These are phyloP conservation scores for Argyresthia albistria DNA, from an alignment of 2,888 invertebrate genomes.

Conservation along the genomic window DNA sequence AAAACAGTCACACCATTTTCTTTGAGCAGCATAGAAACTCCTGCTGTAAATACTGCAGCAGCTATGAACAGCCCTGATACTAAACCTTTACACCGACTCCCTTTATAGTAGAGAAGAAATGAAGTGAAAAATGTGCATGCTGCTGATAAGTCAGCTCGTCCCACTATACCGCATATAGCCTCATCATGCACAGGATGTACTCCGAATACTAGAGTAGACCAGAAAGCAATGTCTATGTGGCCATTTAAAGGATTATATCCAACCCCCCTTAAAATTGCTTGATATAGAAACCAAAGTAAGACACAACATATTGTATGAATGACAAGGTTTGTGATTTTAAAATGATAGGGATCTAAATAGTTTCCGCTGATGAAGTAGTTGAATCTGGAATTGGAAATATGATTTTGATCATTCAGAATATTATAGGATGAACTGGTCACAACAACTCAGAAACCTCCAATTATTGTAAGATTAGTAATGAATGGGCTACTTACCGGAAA, in stretches of 20 bases:
- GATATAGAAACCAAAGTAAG: constrained; percentile 13
- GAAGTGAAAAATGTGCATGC: constrained; percentile 82
- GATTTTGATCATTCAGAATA: no score
- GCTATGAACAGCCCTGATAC: constrained; percentile 16
- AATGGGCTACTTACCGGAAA: constrained; percentile 79
- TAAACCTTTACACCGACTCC: background rate
- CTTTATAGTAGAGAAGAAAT: constrained; percentile 49
- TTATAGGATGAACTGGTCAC: no score
- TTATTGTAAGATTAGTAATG: no score
- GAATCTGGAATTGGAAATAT: constrained; percentile 58
- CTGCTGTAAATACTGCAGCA: constrained; percentile 53
- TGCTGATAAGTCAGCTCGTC: constrained; percentile 91
- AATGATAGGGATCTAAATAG: constrained; percentile 69
- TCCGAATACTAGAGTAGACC: constrained; percentile 84
- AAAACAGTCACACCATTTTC: constrained; percentile 94
- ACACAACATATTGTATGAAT: constrained; percentile 23
- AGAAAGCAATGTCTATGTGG: constrained; percentile 63
- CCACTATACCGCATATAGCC: constrained; percentile 93
- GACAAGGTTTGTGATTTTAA: constrained; percentile 83
- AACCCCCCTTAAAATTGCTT: constrained; percentile 2
- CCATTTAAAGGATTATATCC: no score
- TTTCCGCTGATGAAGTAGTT: constrained; percentile 77
- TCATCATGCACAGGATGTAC: constrained; percentile 96
- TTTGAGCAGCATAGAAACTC: constrained; percentile 88
- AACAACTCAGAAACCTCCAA: no score